Evolutionary conservation across 2,888 invertebrate genomes (phyloP).

Genomic region (Megaustenia siamemsis): DNA sequence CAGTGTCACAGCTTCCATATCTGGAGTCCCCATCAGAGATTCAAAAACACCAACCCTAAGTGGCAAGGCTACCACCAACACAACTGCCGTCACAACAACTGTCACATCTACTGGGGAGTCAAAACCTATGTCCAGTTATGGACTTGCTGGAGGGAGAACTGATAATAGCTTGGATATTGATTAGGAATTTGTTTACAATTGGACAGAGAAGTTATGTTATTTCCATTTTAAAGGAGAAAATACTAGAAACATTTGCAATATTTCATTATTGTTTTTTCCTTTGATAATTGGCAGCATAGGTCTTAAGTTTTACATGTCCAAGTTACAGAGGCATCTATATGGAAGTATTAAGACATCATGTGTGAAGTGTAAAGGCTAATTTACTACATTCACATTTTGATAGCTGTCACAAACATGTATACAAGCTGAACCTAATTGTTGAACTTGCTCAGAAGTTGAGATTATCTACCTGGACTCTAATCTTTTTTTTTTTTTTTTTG

Average conservation of each 20-base stretch:
- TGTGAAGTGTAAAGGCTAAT: not conserved
- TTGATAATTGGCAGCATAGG: not conserved
- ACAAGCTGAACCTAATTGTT: not conserved
- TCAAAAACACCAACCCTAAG: not conserved
- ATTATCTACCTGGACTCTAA: too few relatives aligned
- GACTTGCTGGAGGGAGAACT: slow-evolving; percentile 26
- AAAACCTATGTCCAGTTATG: not conserved
- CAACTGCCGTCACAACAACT: slow-evolving; percentile 28
- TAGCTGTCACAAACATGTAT: not conserved
- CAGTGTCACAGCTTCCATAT: slow-evolving; percentile 20
- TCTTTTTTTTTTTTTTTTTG: too few relatives aligned
- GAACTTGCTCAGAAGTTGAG: not conserved
- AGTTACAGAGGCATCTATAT: not conserved
- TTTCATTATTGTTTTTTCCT: not conserved
- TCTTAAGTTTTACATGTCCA: not conserved
- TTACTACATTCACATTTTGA: not conserved
- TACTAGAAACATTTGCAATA: not conserved
- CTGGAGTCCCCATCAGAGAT: not conserved
- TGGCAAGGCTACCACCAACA: not conserved
- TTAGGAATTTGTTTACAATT: not conserved
- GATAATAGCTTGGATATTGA: slow-evolving; percentile 25
- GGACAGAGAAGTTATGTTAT: not conserved
- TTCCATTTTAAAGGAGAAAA: not conserved
- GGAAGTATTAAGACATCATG: too few relatives aligned
- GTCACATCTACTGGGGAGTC: slow-evolving; percentile 36